Evolutionary conservation across 2,888 invertebrate species (phyloP), one percentile per base, ranked within the genome.

Genomic region (Megaustenia siamemsis): DNA sequence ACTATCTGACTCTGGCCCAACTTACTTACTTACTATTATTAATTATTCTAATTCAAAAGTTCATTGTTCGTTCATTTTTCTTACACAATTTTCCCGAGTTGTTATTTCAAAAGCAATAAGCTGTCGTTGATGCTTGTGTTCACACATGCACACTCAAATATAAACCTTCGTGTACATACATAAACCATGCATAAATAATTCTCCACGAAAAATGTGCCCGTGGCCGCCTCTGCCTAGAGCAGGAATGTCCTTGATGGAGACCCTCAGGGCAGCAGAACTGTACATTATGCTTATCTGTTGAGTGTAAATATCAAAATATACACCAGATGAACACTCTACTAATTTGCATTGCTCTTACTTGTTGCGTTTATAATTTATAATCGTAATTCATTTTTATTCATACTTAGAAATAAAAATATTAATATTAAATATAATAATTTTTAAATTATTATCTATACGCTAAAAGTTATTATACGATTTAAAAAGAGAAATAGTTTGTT

Each of bases 231-330:
- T 63, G 28, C 32, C 18, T 12, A 21, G 32, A 63, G 63, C 63
- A 63, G 63, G 15, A 63, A 63, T 32, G 63, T 63, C 63, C 63
- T 63, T 63, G 63, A 32, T 28, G 32, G 15, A 32, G 12, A 3
- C 63, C 28, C 32, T 28, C 21, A 63, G 32, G 10, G 28, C 18
- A 15, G 63, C 32, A 63, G 15, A 32, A 1, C 12, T 8, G 32
- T 28, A 63, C 63, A 63, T 63, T 63, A 77, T 56, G 24, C 2
- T 56, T 18, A 56, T 56, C n/a, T 38, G 60, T 1, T 77, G 2
- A n/a, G 60, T 77, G 76, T 77, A 77, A 77, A 77, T 77, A 38
- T 18, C 76, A 56, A 77, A 73, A 73, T 49, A 73, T 49, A 28
- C 18, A 73, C 28, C 28, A 28, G 15, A 24, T 2, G 28, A 35